Evolutionary conservation across 2,888 invertebrate genomes (phyloP), one percentile per base, ranked within the genome.

Genomic region (Conistra vaccinii): DNA sequence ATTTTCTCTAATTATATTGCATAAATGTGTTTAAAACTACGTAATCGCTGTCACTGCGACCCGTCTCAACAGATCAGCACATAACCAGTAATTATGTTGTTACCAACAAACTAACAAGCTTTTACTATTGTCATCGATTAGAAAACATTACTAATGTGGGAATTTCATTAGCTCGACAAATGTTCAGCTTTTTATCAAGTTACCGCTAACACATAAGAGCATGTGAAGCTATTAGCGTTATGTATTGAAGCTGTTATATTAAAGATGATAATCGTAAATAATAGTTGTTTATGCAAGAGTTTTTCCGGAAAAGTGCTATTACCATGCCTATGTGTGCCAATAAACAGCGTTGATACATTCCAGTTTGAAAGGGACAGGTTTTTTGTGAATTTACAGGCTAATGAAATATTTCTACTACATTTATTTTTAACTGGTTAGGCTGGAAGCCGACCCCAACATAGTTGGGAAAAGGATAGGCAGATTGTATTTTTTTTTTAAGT

Each of bases 51-150:
- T 9, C 83, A 78, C 12, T 67, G 58, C 0, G 26, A 53, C 69
- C 7, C 0, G 3, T 14, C 71, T 23, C 39, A 20, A 39, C 35
- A 17, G 76, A 83, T 86, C 79, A 85, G 29, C 73, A 32, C 81
- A 77, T 81, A 85, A 85, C 82, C 57, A 69, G 53, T 32, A 58
- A 82, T 88, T 85, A 81, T 70, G 45, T 72, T 45, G 83, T 85
- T 85, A 76, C 57, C 69, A 86, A 86, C 80, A 78, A 81, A 83
- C 91, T 70, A 85, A 85, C 80, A 76, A 79, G 84, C 92, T 92
- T 86, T 91, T 91, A 87, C 92, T 91, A 93, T 93, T 93, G 93
- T 93, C 69, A 87, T 86, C 85, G 88, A 91, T 91, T 92, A 92
- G 92, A 93, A 93, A 93, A 87, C 87, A 78, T 78, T 53, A 74